These are phyloP conservation scores for Bombus waltoni DNA, from an alignment of 1,140 invertebrate species.

Conservation along the genomic window DNA sequence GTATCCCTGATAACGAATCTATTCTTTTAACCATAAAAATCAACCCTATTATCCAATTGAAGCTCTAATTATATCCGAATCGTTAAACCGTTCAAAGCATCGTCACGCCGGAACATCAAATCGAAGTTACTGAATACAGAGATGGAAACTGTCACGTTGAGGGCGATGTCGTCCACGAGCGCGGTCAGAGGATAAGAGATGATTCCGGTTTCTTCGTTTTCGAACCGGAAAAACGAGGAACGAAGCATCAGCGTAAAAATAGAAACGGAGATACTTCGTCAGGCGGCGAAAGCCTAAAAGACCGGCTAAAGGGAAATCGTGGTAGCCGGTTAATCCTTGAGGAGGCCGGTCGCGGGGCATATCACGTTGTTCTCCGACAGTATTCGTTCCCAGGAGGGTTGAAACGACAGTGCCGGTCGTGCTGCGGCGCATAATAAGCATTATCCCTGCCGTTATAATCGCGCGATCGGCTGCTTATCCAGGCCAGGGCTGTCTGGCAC, in stretches of 20 bases:
- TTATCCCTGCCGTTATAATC: constrained; percentile 68
- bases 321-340: constrained; percentile 61
- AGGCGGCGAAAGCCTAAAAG: constrained; percentile 50
- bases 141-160: neutral
- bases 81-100: neutral
- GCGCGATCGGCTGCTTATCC: constrained; percentile 64
- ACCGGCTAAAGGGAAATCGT: constrained; percentile 46
- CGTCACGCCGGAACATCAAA: neutral
- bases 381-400: constrained; percentile 32
- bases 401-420: constrained; percentile 27
- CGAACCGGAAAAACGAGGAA: constrained; percentile 1
- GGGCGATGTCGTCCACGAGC: neutral
- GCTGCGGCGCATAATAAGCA: constrained; percentile 68
- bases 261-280: constrained; percentile 6
- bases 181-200: neutral
- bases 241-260: constrained; percentile 40
- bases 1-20: neutral
- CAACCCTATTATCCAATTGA: neutral
- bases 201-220: neutral
- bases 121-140: no score
- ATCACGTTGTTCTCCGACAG: constrained; percentile 33
- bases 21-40: neutral
- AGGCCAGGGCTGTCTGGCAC: constrained; percentile 63
- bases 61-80: neutral
- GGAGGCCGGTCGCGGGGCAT: constrained; percentile 35